phyloP scores from a whole-genome alignment of 2,113 vertebrate genomes.

The Pedetes capensis region DNA sequence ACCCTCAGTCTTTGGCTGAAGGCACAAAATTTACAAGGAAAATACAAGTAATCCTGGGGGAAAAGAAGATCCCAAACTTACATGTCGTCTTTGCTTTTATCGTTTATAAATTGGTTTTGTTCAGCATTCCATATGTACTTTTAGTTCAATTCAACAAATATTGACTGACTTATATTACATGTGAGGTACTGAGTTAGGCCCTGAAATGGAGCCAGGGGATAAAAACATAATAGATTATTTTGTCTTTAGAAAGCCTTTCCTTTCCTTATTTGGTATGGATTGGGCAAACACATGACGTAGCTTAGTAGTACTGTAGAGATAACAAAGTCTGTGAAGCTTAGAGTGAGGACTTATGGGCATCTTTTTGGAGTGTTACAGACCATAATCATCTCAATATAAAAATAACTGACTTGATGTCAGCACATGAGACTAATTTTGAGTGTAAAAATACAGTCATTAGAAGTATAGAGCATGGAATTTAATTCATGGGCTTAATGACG shows the following conservation, averaged over 20 bases:
- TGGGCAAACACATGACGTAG: background rate
- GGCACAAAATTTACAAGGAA: background rate
- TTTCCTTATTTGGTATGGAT: background rate
- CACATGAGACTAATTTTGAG: background rate
- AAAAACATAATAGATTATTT: slow-evolving; percentile 4
- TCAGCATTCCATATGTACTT: background rate
- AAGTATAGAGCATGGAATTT: slow-evolving; percentile 5
- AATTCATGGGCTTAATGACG: background rate
- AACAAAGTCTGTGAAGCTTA: background rate
- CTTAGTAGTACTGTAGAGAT: background rate
- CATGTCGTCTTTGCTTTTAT: background rate
- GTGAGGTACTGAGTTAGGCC: background rate
- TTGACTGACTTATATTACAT: background rate
- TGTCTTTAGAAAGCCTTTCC: background rate
- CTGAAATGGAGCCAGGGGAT: background rate
- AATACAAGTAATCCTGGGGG: background rate
- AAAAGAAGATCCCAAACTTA: background rate
- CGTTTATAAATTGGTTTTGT: background rate
- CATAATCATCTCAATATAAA: background rate
- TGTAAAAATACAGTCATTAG: background rate
- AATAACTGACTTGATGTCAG: background rate
- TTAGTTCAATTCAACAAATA: background rate
- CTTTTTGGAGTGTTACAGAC: background rate
- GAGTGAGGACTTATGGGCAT: background rate
- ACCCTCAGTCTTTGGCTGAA: background rate